Evolutionary conservation across 2,888 invertebrate species (phyloP).

Genomic region (Malacosoma neustria): DNA sequence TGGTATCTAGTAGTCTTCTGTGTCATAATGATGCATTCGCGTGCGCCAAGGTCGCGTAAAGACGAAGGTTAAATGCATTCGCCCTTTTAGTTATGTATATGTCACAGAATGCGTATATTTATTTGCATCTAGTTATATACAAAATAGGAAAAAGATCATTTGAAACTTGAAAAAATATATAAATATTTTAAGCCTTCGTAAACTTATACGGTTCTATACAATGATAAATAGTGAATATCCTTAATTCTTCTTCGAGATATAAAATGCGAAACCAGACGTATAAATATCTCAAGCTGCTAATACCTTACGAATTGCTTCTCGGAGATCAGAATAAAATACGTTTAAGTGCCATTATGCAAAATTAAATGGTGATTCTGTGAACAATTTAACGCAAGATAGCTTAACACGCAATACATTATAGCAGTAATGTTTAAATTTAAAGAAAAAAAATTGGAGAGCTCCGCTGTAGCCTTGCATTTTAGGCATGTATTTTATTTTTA

Average conservation of each 20-base stretch:
- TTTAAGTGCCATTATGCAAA: not conserved
- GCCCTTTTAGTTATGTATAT: slow-evolving; percentile 15
- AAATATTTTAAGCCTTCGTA: too few species aligned
- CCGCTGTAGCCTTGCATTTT: too few species aligned
- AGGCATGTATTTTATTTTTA: too few species aligned
- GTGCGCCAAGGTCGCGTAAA: slow-evolving; percentile 36
- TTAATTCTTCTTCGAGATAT: too few species aligned
- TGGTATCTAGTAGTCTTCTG: too few species aligned
- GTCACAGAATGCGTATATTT: slow-evolving; percentile 2
- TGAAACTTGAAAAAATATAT: too few species aligned
- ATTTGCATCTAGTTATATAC: too few species aligned
- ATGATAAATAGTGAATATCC: too few species aligned
- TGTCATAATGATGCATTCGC: slow-evolving; percentile 36
- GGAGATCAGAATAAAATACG: not conserved
- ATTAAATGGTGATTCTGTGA: not conserved
- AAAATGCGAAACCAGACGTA: not conserved
- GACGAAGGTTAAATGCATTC: slow-evolving; percentile 11
- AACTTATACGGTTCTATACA: too few species aligned
- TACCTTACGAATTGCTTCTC: not conserved
- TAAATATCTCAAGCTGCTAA: not conserved
- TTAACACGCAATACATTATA: not conserved
- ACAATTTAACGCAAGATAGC: not conserved
- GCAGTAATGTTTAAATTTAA: not conserved
- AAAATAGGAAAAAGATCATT: too few species aligned
- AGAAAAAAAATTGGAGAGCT: too few species aligned